Evolutionary conservation across 2,888 invertebrate species (phyloP).

Genomic region (Dasysyrphus tricinctus): DNA sequence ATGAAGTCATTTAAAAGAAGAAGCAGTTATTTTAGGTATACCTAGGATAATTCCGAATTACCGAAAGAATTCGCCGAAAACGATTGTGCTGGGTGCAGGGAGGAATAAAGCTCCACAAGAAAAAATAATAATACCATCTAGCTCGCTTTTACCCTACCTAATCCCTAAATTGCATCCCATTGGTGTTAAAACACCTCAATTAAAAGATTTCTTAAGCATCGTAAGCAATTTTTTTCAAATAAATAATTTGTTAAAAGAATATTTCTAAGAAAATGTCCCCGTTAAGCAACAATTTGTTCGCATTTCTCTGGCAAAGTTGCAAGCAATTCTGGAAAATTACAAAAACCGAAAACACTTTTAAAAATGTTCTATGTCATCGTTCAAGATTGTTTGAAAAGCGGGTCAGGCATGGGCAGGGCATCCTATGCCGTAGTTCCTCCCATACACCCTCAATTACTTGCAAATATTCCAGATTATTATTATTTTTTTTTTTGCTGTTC

Average conservation of each 20-base stretch:
- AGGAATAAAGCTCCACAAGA: no score
- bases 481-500: conserved; percentile 35
- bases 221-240: no score
- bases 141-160: no score
- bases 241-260: not conserved
- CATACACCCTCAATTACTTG: conserved; percentile 64
- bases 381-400: conserved; percentile 35
- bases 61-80: no score
- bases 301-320: conserved; percentile 12
- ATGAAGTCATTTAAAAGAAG: no score
- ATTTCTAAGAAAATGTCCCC: not conserved
- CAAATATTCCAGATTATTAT: conserved; percentile 59
- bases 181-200: no score
- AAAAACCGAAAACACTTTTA: conserved; percentile 37
- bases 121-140: no score
- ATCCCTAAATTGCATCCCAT: no score
- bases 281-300: not conserved
- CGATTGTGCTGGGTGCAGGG: no score
- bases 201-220: no score
- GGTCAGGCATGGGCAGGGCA: not conserved
- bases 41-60: no score
- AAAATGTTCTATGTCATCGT: conserved; percentile 51
- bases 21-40: no score
- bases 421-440: not conserved
- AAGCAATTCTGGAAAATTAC: conserved; percentile 55